Base-by-base conservation (phyloP, 2,797 vertebrate species). In the Alfaro cultratus region DNA sequence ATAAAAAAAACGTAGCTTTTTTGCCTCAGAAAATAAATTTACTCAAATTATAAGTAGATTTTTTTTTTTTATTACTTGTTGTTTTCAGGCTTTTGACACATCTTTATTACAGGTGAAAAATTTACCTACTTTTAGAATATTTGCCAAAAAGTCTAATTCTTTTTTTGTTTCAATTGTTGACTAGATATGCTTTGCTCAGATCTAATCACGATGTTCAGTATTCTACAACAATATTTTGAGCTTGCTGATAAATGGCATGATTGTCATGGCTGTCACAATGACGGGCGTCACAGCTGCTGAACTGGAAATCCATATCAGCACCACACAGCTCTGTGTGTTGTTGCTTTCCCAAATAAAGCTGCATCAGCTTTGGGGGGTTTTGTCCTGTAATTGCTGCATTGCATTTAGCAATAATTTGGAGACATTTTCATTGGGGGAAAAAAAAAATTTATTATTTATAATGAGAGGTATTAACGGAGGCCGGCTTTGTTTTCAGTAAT, bases 231-330 rank as follows among this genome's bases (percentile, higher is more conserved):
- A 34, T 85, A 77, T 84, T 75, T 41, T 51, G 77, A 83, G 80
- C 68, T 71, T 79, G 78, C 79, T 78, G 75, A 72, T 80, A 55
- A 88, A 87, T 80, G 43, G 31, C 75, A 75, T 55, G 67, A 85
- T 77, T 80, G 51, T 76, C 39, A 83, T 81, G 43, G 31, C 60
- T 13, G 5, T 73, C 80, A 83, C 77, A 83, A 36, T 88, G 43
- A 78, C 46, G 15, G 76, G 72, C 53, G 83, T 82, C 71, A 62
- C 75, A 78, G 74, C 78, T 51, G 77, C 74, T 77, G 67, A 55
- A 83, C 75, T 72, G 62, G 64, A 85, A 80, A 82, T 82, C 74
- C 81, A 81, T 85, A 87, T 90, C 83, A 75, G 82, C 75, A 15
- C 39, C 75, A 71, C 79, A 80, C 81, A 86, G 85, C 57, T 78